Evolutionary conservation across 2,888 invertebrate species (phyloP), one percentile per base, ranked within the genome.

Genomic region (Trichacis sp.): DNA sequence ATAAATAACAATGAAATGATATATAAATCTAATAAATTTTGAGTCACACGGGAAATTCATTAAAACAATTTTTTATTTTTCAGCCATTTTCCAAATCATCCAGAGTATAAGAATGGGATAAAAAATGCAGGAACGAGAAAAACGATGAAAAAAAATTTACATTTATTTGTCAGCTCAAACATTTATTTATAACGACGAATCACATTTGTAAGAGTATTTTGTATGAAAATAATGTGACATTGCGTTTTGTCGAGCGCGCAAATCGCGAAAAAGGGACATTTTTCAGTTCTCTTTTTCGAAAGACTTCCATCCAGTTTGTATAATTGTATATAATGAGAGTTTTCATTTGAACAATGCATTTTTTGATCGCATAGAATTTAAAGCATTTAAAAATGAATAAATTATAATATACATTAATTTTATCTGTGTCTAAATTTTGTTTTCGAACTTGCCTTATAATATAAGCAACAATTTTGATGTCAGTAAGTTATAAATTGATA

Each of bases 1-100:
- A n/a, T n/a, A n/a, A n/a, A n/a, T n/a, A n/a, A n/a, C n/a, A n/a
- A n/a, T n/a, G n/a, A n/a, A n/a, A n/a, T n/a, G n/a, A n/a, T n/a
- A n/a, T n/a, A n/a, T n/a, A n/a, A n/a, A n/a, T n/a, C n/a, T n/a
- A n/a, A n/a, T n/a, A n/a, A n/a, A n/a, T n/a, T n/a, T n/a, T n/a
- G n/a, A n/a, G n/a, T n/a, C n/a, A n/a, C n/a, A n/a, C n/a, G n/a
- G n/a, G n/a, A n/a, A n/a, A n/a, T n/a, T n/a, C n/a, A n/a, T n/a
- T n/a, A n/a, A n/a, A n/a, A n/a, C n/a, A n/a, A n/a, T n/a, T n/a
- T n/a, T 63, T 76, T 77, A 74, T 71, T 73, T 88, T 88, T 59
- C 87, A 86, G 98, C 98, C 64, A 90, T 98, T 78, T 98, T 98
- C 90, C 98, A 98, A 89, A 96, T 98, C 79, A 97, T 98, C 78